A percentile compares a stretch with the other conserved stretches of the same genome.
Conservation (phyloP, 2,797 vertebrate species). For the Steatocranus sp. region DNA sequence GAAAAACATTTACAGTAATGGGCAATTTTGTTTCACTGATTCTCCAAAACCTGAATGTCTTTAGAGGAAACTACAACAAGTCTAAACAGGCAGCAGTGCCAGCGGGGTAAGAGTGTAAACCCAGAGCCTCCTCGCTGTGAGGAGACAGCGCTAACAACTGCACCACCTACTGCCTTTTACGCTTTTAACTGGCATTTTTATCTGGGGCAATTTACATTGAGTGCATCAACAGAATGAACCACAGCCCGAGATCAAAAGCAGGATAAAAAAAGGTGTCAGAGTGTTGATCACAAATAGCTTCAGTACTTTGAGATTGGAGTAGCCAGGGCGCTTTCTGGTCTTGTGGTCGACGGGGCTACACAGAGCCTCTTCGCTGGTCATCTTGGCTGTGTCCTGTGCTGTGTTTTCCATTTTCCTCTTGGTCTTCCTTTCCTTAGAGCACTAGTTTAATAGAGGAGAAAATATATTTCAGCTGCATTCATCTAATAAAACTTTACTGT, state of each 20-base stretch:
- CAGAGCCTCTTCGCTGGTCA: slow-evolving; percentile 61
- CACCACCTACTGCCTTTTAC: neutral
- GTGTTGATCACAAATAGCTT: neutral
- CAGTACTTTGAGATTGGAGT: slow-evolving; percentile 73
- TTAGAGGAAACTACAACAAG: neutral
- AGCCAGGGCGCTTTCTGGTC: neutral
- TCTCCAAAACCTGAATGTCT: neutral
- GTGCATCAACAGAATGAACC: neutral
- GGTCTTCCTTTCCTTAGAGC: neutral
- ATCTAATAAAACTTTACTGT: neutral
- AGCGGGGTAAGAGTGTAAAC: neutral
- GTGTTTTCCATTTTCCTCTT: slow-evolving; percentile 43
- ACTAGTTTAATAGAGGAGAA: neutral
- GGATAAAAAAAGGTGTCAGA: neutral
- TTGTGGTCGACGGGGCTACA: slow-evolving; percentile 28
- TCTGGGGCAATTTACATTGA: neutral
- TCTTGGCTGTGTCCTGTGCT: slow-evolving; percentile 26
- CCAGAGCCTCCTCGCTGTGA: neutral
- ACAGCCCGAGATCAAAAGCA: neutral
- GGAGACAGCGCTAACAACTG: neutral
- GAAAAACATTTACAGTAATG: neutral
- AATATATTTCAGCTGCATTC: neutral
- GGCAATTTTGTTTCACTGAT: neutral
- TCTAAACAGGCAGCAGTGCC: neutral
- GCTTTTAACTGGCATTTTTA: neutral